Conservation (phyloP, 2,888 invertebrate genomes). For the Hirtodrosophila cameraria region DNA sequence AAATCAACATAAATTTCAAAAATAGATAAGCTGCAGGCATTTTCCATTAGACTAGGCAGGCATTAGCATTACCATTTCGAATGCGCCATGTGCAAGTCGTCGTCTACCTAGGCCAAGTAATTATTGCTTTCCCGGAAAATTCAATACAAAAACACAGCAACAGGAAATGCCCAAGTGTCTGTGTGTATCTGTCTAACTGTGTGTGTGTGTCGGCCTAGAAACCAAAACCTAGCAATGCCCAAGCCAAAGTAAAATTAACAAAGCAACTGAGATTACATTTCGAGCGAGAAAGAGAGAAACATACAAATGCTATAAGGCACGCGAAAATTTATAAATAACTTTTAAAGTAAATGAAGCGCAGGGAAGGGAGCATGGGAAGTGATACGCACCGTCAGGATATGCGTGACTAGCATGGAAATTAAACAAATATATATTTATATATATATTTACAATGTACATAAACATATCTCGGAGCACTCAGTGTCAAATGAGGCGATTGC, state of each 20-base stretch:
- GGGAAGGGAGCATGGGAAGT: background rate
- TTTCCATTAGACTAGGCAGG: constrained; percentile 19
- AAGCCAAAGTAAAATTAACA: constrained; percentile 32
- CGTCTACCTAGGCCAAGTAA: constrained; percentile 31
- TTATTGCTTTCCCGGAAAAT: constrained; percentile 42
- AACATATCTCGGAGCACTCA: constrained; percentile 39
- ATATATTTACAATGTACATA: constrained; percentile 7
- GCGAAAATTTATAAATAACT: constrained; percentile 62
- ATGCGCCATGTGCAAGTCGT: constrained; percentile 21
- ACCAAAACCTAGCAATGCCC: constrained; percentile 6
- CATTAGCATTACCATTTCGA: constrained; percentile 25
- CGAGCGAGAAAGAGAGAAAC: background rate
- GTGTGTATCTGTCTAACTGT: too few species aligned
- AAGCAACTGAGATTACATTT: constrained; percentile 34
- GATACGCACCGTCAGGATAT: constrained; percentile 66
- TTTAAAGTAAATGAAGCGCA: constrained; percentile 53
- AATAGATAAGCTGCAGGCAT: constrained; percentile 53
- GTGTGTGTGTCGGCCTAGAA: constrained; percentile 5
- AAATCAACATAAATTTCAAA: constrained; percentile 42
- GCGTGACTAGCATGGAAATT: constrained; percentile 78
- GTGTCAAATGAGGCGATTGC: constrained; percentile 69
- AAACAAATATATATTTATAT: constrained; percentile 52
- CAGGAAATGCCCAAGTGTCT: constrained; percentile 42
- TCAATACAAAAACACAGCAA: constrained; percentile 22
- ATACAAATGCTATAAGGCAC: constrained; percentile 43